Percentiles rank a stretch among this genome's conserved stretches.
These are phyloP conservation scores for Hyperopisus bebe DNA, from an alignment of 2,113 vertebrate genomes.

Conservation along the genomic window DNA sequence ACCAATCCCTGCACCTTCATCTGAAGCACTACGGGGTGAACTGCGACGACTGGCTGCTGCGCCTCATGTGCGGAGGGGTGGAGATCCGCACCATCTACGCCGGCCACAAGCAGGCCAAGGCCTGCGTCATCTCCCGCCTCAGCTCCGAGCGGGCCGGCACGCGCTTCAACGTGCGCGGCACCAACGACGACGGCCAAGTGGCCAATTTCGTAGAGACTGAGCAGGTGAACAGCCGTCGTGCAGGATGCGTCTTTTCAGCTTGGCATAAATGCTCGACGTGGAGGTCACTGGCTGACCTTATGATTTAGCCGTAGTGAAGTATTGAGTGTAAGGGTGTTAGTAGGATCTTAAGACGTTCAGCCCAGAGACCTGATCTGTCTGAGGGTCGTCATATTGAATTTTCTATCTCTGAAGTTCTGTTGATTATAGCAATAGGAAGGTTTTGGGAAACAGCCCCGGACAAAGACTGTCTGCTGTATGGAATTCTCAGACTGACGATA, in stretches of 20 bases:
- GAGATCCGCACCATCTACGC: constrained; percentile 96
- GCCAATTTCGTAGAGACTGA: constrained; percentile 98
- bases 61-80: constrained; percentile 95
- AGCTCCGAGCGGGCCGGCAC: constrained; percentile 95
- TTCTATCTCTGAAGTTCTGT: neutral
- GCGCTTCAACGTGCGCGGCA: constrained; percentile 91
- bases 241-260: neutral
- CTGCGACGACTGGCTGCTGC: constrained; percentile 90
- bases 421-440: neutral
- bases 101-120: constrained; percentile 95
- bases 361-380: neutral
- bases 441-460: neutral
- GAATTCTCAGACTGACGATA: neutral
- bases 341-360: neutral
- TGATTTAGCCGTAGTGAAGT: neutral
- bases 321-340: neutral
- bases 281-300: neutral
- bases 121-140: constrained; percentile 90
- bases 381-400: neutral
- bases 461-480: neutral
- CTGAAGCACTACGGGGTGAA: constrained; percentile 95
- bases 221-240: constrained; percentile 63
- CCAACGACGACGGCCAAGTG: constrained; percentile 92
- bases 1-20: constrained; percentile 90
- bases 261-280: neutral